Conservation (phyloP, 2,888 invertebrate genomes). For the Heliothis peltigera region DNA sequence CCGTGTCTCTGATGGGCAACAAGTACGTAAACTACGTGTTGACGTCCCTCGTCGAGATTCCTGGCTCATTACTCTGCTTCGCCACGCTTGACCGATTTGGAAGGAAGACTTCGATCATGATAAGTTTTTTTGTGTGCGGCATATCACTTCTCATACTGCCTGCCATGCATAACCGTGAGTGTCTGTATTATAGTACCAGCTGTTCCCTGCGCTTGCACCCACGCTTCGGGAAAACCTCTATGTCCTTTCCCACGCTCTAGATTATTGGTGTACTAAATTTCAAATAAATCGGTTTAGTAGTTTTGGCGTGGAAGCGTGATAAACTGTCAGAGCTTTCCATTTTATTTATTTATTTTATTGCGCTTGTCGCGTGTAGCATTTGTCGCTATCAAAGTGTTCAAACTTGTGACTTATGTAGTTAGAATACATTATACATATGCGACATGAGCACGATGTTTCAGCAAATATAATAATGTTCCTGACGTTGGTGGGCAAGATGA, state of each 20-base stretch:
- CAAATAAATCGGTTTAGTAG: no score
- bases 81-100: slow-evolving; percentile 50
- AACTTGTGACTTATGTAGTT: not conserved
- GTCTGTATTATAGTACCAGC: no score
- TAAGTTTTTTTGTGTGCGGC: slow-evolving; percentile 36
- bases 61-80: slow-evolving; percentile 81
- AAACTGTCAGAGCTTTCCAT: no score
- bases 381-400: no score
- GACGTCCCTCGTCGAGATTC: slow-evolving; percentile 89
- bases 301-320: no score
- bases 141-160: slow-evolving; percentile 31
- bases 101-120: slow-evolving; percentile 50
- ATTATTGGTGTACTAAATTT: no score
- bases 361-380: no score
- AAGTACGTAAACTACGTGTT: slow-evolving; percentile 93
- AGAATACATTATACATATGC: not conserved
- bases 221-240: no score
- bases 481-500: slow-evolving; percentile 88
- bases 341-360: no score
- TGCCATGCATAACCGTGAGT: slow-evolving; percentile 27
- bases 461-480: slow-evolving; percentile 35
- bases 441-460: slow-evolving; percentile 19
- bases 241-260: no score
- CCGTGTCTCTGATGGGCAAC: slow-evolving; percentile 92
- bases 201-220: no score